Evolutionary conservation across 2,888 invertebrate genomes (phyloP).

Genomic region (Spodoptera picta): DNA sequence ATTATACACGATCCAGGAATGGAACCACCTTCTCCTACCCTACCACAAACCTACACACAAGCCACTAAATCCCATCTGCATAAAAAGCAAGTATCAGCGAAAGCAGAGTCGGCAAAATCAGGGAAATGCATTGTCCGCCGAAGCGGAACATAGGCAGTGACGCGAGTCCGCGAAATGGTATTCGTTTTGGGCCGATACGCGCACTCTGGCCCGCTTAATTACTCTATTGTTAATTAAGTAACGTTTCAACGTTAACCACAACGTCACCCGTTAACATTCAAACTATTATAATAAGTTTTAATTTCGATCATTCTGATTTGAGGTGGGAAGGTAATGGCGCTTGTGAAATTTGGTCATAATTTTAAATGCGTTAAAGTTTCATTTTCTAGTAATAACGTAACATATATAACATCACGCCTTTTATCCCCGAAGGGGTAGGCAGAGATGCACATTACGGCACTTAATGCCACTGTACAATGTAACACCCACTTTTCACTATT

Average conservation of each 20-base stretch:
- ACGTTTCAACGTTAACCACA: constrained; percentile 82
- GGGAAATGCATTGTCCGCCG: constrained; percentile 81
- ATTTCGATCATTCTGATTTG: constrained; percentile 61
- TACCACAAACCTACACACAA: constrained; percentile 14
- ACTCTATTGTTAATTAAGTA: constrained; percentile 88
- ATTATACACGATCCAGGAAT: too few relatives aligned
- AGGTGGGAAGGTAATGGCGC: constrained; percentile 28
- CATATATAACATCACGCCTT: too few relatives aligned
- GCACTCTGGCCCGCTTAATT: constrained; percentile 83
- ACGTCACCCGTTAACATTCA: constrained; percentile 75
- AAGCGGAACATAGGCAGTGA: constrained; percentile 71
- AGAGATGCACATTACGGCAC: too few relatives aligned
- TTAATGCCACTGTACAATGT: too few relatives aligned
- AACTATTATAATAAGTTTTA: constrained; percentile 73
- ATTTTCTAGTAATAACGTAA: background rate
- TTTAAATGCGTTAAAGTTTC: constrained; percentile 8
- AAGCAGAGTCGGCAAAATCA: constrained; percentile 82
- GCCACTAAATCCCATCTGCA: constrained; percentile 50
- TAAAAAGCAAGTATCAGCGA: constrained; percentile 73
- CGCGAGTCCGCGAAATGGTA: constrained; percentile 72
- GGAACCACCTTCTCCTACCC: constrained; percentile 1
- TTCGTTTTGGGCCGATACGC: constrained; percentile 80
- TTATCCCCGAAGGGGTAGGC: too few relatives aligned
- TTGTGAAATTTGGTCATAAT: constrained; percentile 7
- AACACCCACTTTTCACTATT: too few relatives aligned